Evolutionary conservation across 2,888 invertebrate genomes (phyloP), one percentile per base, ranked within the genome.

Genomic region (Aleiodes testaceus): DNA sequence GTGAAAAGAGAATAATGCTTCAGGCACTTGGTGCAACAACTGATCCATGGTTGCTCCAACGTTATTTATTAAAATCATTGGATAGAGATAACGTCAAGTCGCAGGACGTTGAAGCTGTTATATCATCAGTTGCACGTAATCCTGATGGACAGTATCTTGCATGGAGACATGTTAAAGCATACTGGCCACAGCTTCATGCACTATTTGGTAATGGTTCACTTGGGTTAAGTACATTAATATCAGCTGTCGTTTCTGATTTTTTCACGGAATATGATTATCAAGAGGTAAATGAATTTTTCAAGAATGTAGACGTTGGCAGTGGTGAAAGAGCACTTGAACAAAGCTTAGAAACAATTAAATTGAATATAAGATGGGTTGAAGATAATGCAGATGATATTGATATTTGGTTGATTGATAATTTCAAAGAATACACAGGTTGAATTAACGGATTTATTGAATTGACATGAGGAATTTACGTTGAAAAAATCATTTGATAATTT

Each of bases 311-410:
- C 66, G 88, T 91, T 18, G 91, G 91, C 2, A 89, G 90, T 7
- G 91, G 92, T 79, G 73, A 89, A 79, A 73, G 90, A 79, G 93
- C 94, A 0, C 90, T 93, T 12, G 89, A 92, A 36, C 92, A 93
- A 77, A 94, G 95, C 12, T 85, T 95, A 55, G 96, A 96, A 87
- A 93, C 91, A 1, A 94, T 95, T 22, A 92, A 92, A 11, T 90
- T 94, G 18, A 96, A 96, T 88, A 92, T 95, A 1, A 92, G 93
- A 74, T 96, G 96, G 95, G 93, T 95, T 52, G 85, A 89, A 49
- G 85, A 88, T 42, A 90, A 91, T 78, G 90, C 90, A 47, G 88
- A 89, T 0, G 85, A 87, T 42, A 88, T 92, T 36, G 88, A 89
- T 70, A 81, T 87, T 63, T 92, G 92, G 92, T 87, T 92, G 12